Evolutionary conservation across 2,888 invertebrate species (phyloP).

Genomic region (Eupithecia exiguata): DNA sequence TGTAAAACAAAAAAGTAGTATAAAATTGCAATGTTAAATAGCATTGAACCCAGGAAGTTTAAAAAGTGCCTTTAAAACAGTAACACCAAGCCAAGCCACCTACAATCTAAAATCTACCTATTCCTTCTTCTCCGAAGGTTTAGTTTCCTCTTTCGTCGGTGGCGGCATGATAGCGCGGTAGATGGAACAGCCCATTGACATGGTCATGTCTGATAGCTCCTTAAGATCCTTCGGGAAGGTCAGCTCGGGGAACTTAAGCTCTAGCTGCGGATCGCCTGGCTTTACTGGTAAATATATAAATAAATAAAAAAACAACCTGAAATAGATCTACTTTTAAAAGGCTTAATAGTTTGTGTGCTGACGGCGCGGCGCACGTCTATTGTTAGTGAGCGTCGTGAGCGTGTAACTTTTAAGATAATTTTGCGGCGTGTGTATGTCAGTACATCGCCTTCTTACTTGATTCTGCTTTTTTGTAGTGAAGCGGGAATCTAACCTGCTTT

Average conservation of each 20-base stretch:
- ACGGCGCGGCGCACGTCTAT: neutral
- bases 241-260: conserved; percentile 84
- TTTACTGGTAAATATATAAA: conserved; percentile 79
- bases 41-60: neutral
- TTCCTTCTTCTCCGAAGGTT: conserved; percentile 66
- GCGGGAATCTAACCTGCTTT: neutral
- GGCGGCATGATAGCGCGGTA: conserved; percentile 79
- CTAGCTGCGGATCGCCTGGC: conserved; percentile 87
- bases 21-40: neutral
- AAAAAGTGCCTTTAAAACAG: neutral
- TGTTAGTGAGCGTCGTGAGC: neutral
- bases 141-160: conserved; percentile 65
- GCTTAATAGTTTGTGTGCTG: neutral
- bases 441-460: neutral
- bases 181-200: conserved; percentile 70
- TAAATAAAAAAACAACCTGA: neutral
- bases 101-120: conserved; percentile 64
- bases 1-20: neutral
- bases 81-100: conserved; percentile 9
- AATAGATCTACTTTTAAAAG: neutral
- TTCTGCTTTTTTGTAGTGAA: neutral
- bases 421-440: neutral
- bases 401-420: neutral
- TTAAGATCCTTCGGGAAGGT: conserved; percentile 85
- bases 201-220: conserved; percentile 78